Conservation (phyloP, 2,888 invertebrate species). For the Lasiommata megera region DNA sequence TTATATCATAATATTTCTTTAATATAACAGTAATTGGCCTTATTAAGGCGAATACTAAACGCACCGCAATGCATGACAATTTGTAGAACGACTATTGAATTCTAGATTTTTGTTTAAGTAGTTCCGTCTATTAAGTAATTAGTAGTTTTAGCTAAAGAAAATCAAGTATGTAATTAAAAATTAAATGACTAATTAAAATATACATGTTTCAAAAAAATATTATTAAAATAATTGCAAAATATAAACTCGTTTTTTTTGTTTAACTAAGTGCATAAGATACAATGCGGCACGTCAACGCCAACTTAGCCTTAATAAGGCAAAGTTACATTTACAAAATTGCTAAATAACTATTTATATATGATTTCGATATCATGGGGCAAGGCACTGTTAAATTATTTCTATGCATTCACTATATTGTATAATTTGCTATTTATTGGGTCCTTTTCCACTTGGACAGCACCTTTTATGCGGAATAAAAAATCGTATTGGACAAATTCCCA, state of each 20-base stretch:
- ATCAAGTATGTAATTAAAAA: too few relatives aligned
- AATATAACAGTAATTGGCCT: background rate
- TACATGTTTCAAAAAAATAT: too few relatives aligned
- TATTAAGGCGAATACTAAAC: slow-evolving; percentile 6
- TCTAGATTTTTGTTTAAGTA: too few relatives aligned
- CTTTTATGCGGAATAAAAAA: slow-evolving; percentile 13
- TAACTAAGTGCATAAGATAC: too few relatives aligned
- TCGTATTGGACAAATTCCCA: background rate
- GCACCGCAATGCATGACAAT: background rate
- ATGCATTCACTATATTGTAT: slow-evolving; percentile 25
- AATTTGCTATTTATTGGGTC: slow-evolving; percentile 26
- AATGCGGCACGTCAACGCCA: background rate
- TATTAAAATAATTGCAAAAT: too few relatives aligned
- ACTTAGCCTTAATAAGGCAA: slow-evolving; percentile 15
- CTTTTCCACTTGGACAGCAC: slow-evolving; percentile 19
- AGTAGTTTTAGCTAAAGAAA: too few relatives aligned
- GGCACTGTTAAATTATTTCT: slow-evolving; percentile 35
- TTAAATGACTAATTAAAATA: too few relatives aligned
- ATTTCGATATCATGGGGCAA: slow-evolving; percentile 26
- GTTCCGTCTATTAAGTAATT: too few relatives aligned
- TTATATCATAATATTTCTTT: background rate
- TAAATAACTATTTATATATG: slow-evolving; percentile 22
- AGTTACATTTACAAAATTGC: slow-evolving; percentile 26
- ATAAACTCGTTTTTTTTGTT: too few relatives aligned
- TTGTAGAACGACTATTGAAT: too few relatives aligned